phyloP scores from a whole-genome alignment of 2,797 vertebrate genomes.

The Lateolabrax maculatus region DNA sequence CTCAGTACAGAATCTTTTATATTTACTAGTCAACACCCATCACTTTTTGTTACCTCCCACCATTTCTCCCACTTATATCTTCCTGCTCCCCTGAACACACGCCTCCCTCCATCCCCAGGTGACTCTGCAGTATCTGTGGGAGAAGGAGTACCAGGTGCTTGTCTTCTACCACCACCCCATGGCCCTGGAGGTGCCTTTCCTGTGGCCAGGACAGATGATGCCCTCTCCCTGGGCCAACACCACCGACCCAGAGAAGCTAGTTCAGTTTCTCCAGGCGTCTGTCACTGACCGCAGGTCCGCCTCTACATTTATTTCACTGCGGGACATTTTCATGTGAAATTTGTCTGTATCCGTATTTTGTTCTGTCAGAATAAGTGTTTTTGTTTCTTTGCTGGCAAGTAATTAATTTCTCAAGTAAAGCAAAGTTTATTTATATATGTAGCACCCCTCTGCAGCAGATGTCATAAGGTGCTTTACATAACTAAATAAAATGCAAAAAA shows the following conservation, averaged over 20 bases:
- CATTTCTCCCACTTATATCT: not conserved
- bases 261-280: conserved; percentile 96
- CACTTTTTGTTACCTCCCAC: not conserved
- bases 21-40: not conserved
- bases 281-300: conserved; percentile 91
- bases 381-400: conserved; percentile 8
- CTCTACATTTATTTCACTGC: not conserved
- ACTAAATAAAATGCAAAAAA: not conserved
- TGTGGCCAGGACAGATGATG: conserved; percentile 99
- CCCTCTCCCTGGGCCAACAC: conserved; percentile 98
- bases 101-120: conserved; percentile 74
- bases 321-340: no score
- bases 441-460: conserved; percentile 7
- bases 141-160: conserved; percentile 96
- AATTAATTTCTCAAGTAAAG: not conserved
- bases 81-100: not conserved
- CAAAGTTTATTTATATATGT: conserved; percentile 2
- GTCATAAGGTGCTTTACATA: not conserved
- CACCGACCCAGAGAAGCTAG: conserved; percentile 96
- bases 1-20: conserved; percentile 11
- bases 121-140: conserved; percentile 96
- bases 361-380: not conserved
- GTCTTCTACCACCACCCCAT: conserved; percentile 98
- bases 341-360: no score
- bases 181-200: conserved; percentile 95